These are phyloP conservation scores for Cotesia chilonis DNA, from an alignment of 1,140 invertebrate genomes.

Conservation along the genomic window DNA sequence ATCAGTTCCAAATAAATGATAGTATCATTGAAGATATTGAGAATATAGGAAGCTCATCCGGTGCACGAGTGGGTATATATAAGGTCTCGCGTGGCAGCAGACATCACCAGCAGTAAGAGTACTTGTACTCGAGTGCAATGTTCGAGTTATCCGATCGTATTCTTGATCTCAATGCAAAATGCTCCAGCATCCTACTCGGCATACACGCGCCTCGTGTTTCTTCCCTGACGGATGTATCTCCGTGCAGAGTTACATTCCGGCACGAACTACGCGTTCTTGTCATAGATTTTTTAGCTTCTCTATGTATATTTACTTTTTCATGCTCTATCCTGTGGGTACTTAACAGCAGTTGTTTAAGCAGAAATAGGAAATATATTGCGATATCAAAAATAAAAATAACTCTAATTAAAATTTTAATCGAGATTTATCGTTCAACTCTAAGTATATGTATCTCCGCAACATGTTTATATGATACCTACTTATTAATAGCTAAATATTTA, in stretches of 20 bases:
- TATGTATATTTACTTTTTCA: background rate
- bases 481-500: too few relatives aligned
- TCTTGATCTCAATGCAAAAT: constrained; percentile 38
- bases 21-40: background rate
- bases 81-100: constrained; percentile 9
- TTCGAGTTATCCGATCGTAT: constrained; percentile 35
- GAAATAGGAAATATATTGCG: too few relatives aligned
- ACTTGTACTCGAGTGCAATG: constrained; percentile 15
- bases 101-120: background rate
- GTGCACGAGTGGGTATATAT: too few relatives aligned
- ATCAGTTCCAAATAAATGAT: background rate
- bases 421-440: too few relatives aligned
- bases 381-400: too few relatives aligned
- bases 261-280: constrained; percentile 23
- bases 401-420: too few relatives aligned
- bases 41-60: too few relatives aligned
- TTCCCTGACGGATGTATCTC: constrained; percentile 33
- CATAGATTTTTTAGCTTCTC: constrained; percentile 7
- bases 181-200: background rate
- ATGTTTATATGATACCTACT: too few relatives aligned
- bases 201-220: constrained; percentile 37
- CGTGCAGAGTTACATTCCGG: constrained; percentile 26
- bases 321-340: too few relatives aligned
- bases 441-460: too few relatives aligned
- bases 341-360: background rate